These are phyloP conservation scores for Agrochola circellaris DNA, from an alignment of 2,888 invertebrate genomes.

Conservation along the genomic window DNA sequence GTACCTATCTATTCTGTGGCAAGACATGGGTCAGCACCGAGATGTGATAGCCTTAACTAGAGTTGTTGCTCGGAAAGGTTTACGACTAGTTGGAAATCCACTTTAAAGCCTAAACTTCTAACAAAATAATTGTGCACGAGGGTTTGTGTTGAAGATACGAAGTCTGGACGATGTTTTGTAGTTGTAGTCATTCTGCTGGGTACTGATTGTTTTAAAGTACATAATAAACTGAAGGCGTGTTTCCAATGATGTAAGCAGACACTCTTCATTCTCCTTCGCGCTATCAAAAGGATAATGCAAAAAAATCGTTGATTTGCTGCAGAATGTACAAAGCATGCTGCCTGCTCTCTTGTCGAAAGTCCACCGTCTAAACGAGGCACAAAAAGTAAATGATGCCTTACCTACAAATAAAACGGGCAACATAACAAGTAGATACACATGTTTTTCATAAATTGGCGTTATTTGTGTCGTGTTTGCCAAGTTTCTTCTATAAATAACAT, in stretches of 20 bases:
- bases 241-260: not conserved
- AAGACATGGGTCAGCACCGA: slow-evolving; percentile 40
- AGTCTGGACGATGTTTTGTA: slow-evolving; percentile 20
- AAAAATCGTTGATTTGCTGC: slow-evolving; percentile 14
- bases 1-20: not conserved
- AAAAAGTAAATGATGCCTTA: slow-evolving; percentile 31
- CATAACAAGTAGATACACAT: slow-evolving; percentile 40
- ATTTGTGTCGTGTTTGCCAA: slow-evolving; percentile 56
- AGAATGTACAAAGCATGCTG: slow-evolving; percentile 2
- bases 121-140: slow-evolving; percentile 46
- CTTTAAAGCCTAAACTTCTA: slow-evolving; percentile 52
- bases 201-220: slow-evolving; percentile 4
- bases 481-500: slow-evolving; percentile 56
- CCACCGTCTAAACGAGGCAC: slow-evolving; percentile 10
- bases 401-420: slow-evolving; percentile 34
- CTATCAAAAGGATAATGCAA: not conserved
- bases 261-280: not conserved
- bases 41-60: slow-evolving; percentile 43
- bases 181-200: not conserved
- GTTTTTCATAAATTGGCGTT: slow-evolving; percentile 50
- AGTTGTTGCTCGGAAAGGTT: slow-evolving; percentile 45
- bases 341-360: slow-evolving; percentile 18
- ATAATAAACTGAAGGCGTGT: not conserved
- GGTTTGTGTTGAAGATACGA: slow-evolving; percentile 26
- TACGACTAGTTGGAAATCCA: slow-evolving; percentile 53